Conservation (phyloP, 2,888 invertebrate genomes). For the Pristionchus mayeri region DNA sequence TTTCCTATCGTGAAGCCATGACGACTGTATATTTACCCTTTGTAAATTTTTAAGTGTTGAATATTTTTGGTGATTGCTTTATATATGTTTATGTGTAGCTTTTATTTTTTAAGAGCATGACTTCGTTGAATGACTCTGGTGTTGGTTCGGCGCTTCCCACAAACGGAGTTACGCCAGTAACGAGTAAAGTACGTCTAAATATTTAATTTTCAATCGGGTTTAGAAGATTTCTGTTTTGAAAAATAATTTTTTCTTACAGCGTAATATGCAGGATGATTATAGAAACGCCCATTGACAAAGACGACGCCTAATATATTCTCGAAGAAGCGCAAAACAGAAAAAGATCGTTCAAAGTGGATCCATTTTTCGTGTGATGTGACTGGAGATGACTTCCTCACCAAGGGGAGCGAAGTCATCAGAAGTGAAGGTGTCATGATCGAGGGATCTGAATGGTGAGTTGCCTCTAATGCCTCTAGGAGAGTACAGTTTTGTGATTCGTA, state of each 20-base stretch:
- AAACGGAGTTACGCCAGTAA: conserved; percentile 7
- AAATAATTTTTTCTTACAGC: neutral
- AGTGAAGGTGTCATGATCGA: neutral
- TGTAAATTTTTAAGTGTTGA: neutral
- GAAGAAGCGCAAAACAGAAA: neutral
- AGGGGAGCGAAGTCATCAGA: neutral
- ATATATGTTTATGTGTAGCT: neutral
- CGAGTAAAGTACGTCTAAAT: neutral
- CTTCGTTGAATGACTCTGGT: neutral
- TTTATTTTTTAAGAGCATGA: neutral
- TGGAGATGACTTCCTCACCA: conserved; percentile 11
- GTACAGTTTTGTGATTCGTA: too few relatives aligned
- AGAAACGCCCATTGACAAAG: neutral
- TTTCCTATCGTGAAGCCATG: neutral
- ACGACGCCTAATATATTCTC: neutral
- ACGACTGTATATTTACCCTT: neutral
- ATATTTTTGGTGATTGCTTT: neutral
- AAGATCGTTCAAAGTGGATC: neutral
- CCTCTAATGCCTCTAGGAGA: neutral
- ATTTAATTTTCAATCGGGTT: neutral
- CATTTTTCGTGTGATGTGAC: neutral
- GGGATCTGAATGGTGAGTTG: neutral
- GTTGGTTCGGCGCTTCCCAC: neutral
- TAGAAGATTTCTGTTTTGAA: neutral
- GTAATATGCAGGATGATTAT: neutral